phyloP scores from a whole-genome alignment of 2,113 vertebrate species.

The Polyodon spathula region DNA sequence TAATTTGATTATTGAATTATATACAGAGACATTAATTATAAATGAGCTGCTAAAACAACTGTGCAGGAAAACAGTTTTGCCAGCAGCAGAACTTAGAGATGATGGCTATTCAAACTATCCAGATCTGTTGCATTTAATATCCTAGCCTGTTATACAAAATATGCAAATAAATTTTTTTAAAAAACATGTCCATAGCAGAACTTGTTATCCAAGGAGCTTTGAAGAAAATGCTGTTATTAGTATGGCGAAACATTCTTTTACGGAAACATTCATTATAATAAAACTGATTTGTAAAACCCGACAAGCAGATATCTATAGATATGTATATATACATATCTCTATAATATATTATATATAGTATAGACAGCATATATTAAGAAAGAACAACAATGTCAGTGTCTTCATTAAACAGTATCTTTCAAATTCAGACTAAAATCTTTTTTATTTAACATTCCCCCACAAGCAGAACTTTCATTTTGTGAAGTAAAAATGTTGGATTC shows the following conservation, averaged over 20 bases:
- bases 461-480: no score
- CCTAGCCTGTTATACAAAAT: constrained; percentile 1
- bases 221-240: background rate
- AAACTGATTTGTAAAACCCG: no score
- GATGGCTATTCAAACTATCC: constrained; percentile 4
- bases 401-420: no score
- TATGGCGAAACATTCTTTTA: background rate
- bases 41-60: background rate
- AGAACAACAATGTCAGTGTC: no score
- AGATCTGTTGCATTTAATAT: background rate
- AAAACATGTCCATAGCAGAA: background rate
- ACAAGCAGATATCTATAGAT: no score
- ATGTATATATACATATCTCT: no score
- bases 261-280: background rate
- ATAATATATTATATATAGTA: no score
- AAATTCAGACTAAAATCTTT: no score
- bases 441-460: no score
- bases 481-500: no score
- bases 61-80: constrained; percentile 1
- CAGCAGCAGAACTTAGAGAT: background rate
- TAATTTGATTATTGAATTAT: no score
- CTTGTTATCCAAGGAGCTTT: background rate
- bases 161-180: background rate
- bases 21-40: background rate
- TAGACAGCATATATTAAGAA: no score